Percentiles rank a stretch among this genome's conserved stretches.
phyloP scores from a whole-genome alignment of 30 jellyfish, hydroid and myxozoan species.

The Nemopilema nomurai region DNA sequence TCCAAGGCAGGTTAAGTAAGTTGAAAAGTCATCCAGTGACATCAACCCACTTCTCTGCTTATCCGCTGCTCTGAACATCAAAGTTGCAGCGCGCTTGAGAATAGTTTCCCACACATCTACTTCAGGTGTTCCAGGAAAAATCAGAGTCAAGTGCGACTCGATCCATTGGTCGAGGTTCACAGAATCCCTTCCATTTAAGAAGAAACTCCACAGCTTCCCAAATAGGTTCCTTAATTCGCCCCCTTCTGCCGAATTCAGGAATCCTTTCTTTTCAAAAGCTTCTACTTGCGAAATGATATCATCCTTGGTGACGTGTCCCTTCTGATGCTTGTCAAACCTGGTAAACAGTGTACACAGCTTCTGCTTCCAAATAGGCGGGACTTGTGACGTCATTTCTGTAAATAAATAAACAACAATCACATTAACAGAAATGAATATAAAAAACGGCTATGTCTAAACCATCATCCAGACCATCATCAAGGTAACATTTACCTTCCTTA shows the following conservation, averaged over 20 bases:
- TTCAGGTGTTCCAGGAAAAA: not conserved
- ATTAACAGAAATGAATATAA: no score
- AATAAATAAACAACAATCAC: no score
- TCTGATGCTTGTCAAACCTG: slow-evolving; percentile 47
- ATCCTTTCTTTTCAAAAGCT: slow-evolving; percentile 33
- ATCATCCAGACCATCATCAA: no score
- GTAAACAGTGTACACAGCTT: slow-evolving; percentile 42
- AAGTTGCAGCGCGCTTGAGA: slow-evolving; percentile 40
- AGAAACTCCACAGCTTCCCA: slow-evolving; percentile 27
- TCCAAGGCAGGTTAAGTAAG: slow-evolving; percentile 54
- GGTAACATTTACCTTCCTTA: no score
- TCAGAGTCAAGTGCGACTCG: slow-evolving; percentile 16
- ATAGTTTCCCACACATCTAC: slow-evolving; percentile 14
- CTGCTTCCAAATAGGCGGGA: slow-evolving; percentile 21
- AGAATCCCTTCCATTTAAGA: slow-evolving; percentile 31
- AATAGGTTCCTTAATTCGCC: slow-evolving; percentile 14
- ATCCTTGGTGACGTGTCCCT: slow-evolving; percentile 42
- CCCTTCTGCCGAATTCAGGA: slow-evolving; percentile 25
- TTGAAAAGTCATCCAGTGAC: slow-evolving; percentile 35
- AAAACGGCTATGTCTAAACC: no score
- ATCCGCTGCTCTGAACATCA: slow-evolving; percentile 66
- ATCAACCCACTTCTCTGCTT: slow-evolving; percentile 46
- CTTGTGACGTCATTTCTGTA: not conserved
- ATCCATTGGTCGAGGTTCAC: slow-evolving; percentile 44
- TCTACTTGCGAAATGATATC: slow-evolving; percentile 40